Base-by-base conservation (phyloP, 2,888 invertebrate species). In the Bedellia somnulentella region DNA sequence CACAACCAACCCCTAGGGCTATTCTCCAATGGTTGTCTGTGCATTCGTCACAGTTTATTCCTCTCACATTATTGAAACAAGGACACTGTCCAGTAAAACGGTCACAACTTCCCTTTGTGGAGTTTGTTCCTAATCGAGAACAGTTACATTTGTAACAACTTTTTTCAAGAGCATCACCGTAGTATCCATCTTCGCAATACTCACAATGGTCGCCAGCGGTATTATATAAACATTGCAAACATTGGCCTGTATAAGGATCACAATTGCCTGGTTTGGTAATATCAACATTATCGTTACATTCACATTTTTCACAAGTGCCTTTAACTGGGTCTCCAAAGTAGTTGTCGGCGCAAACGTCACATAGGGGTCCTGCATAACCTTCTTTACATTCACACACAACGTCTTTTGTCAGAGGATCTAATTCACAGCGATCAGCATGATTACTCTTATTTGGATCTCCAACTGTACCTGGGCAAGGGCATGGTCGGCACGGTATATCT, bases 171-270 rank as follows among this genome's bases (percentile, higher is more conserved):
- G 95, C 94, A 60, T 94, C 87, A 2, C 98, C 95, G 54, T 84
- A 95, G 68, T 79, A 98, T 12, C 94, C 94, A 34, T 87, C 79
- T 46, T 82, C 81, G 55, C 98, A 99, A 26, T 86, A 61, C 60
- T 98, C 93, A 57, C 99, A 99, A 52, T 89, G 85, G 35, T 87
- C 85, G 0, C 99, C 99, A 31, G 89, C 92, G 0, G 97, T 96
- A 46, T 97, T 87, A 53, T 89, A 86, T 27, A 97, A 78, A 63
- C 99, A 99, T 51, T 89, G 89, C 13, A 91, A 75, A 59, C 99
- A 99, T 52, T 89, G 82, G 24, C 99, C 99, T 17, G 90, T 89
- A 36, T 82, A 82, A 2, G 89, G 81, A 58, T 99, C 92, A 59
- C 99, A 99, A 59, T 94, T 96, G 15, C 93, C 95, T 2, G 87